These are phyloP conservation scores for Puffinus mauretanicus DNA, from an alignment of 2,113 vertebrate genomes.

Conservation along the genomic window DNA sequence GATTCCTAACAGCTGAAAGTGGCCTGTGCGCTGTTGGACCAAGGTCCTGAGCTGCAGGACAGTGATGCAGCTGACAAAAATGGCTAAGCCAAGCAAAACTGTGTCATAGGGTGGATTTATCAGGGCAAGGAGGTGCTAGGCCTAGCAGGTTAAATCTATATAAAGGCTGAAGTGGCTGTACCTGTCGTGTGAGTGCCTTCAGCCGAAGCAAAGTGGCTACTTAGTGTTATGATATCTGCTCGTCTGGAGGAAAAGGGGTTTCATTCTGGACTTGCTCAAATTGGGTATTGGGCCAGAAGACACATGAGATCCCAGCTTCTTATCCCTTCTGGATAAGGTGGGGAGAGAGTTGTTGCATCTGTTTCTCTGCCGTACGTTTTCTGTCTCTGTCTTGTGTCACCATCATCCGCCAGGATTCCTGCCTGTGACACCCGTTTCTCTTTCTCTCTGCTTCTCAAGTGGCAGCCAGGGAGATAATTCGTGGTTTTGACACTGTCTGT, in stretches of 20 bases:
- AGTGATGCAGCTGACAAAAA: neutral
- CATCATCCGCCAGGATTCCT: neutral
- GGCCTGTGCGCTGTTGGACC: accelerated
- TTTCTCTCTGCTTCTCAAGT: conserved; percentile 11
- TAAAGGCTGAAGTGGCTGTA: neutral
- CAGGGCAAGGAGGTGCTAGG: neutral
- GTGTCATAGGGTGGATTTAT: neutral
- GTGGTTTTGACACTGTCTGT: conserved; percentile 42
- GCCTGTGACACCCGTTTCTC: neutral
- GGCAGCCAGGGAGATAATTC: conserved; percentile 30
- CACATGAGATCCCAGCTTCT: neutral
- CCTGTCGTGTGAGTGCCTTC: neutral
- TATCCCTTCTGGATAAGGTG: neutral
- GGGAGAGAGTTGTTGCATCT: neutral
- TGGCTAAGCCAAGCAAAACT: neutral
- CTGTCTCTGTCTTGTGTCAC: neutral
- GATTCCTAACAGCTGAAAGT: neutral
- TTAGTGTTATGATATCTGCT: neutral
- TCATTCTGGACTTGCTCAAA: neutral
- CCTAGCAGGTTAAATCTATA: neutral
- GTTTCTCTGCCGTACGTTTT: neutral
- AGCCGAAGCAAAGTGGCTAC: neutral
- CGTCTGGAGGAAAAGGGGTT: neutral
- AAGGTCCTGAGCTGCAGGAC: neutral
- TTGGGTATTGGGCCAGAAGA: neutral